Evolutionary conservation across 1,140 invertebrate genomes (phyloP), one percentile per base, ranked within the genome.

Genomic region (Bombus vancouverensis): DNA sequence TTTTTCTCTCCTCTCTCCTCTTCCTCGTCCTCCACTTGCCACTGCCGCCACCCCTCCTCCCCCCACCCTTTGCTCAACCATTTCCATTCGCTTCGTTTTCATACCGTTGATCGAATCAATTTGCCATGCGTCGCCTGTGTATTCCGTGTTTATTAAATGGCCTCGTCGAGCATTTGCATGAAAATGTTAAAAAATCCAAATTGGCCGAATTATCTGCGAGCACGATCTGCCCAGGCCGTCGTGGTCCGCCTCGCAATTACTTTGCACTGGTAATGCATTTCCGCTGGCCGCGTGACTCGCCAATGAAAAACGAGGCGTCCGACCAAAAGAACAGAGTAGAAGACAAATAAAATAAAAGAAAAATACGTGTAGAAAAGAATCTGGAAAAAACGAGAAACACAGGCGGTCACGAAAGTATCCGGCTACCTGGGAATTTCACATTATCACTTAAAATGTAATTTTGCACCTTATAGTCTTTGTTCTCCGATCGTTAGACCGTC

Each of bases 61-160:
- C 9, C 39, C 6, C 39, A 0, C 39, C 39, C 22, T n/a, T 22
- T 15, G 34, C 47, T 25, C 53, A 1, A 39, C 34, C 39, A 22
- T 62, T 59, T 28, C n/a, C 65, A 77, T 68, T 70, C 75, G 47
- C 37, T 44, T 71, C 65, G 74, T 76, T 76, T 76, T 83, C 72
- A 73, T 62, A 47, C 72, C 37, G 34, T 44, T 44, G 87, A 88
- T 88, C 88, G 68, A 81, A 88, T 85, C 88, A 75, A 89, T 89
- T 89, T 85, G 66, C 70, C 79, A 44, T 71, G 37, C 70, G 47
- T 57, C 47, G 32, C 81, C 28, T 71, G 88, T 76, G 74, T 78
- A 62, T 84, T 72, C 78, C 86, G 87, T 85, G 53, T 86, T 89
- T 86, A 86, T 88, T 86, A 88, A 88, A 82, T 44, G 37, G 37